Conservation (phyloP, 2,797 vertebrate species). For the Merluccius polli region DNA sequence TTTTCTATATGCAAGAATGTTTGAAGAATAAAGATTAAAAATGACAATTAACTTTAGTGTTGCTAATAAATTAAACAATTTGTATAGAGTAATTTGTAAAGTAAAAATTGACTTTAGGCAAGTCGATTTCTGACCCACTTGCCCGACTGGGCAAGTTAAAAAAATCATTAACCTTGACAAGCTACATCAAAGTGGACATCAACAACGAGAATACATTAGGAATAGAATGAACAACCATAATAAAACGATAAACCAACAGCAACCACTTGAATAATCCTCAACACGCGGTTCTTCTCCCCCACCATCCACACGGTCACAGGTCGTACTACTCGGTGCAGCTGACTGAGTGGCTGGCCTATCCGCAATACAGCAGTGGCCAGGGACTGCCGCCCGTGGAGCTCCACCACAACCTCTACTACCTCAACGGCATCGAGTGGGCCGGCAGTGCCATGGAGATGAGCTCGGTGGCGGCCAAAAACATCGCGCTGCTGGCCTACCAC, state of each 20-base stretch:
- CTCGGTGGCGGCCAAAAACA: slow-evolving; percentile 91
- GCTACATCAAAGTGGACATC: no score
- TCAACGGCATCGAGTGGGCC: slow-evolving; percentile 90
- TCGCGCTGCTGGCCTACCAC: slow-evolving; percentile 91
- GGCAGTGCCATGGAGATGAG: slow-evolving; percentile 96
- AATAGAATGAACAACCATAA: not conserved
- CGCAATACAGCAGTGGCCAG: slow-evolving; percentile 76
- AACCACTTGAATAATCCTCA: not conserved
- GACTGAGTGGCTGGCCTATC: slow-evolving; percentile 86
- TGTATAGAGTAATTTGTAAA: no score
- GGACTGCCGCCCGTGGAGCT: slow-evolving; percentile 82
- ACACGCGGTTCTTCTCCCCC: not conserved
- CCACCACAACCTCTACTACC: slow-evolving; percentile 90
- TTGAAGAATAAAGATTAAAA: no score
- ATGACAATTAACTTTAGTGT: no score
- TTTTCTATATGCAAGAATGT: no score
- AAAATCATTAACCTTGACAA: no score
- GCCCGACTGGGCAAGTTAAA: no score
- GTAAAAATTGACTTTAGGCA: no score
- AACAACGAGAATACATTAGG: not conserved
- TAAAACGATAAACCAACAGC: not conserved
- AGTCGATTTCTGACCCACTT: no score
- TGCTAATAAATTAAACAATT: no score
- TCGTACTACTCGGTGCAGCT: slow-evolving; percentile 98
- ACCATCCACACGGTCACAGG: slow-evolving; percentile 31